A percentile compares a stretch with the other conserved stretches of the same genome.
These are phyloP conservation scores for Archips crataeganus DNA, from an alignment of 2,888 invertebrate genomes.

Conservation along the genomic window DNA sequence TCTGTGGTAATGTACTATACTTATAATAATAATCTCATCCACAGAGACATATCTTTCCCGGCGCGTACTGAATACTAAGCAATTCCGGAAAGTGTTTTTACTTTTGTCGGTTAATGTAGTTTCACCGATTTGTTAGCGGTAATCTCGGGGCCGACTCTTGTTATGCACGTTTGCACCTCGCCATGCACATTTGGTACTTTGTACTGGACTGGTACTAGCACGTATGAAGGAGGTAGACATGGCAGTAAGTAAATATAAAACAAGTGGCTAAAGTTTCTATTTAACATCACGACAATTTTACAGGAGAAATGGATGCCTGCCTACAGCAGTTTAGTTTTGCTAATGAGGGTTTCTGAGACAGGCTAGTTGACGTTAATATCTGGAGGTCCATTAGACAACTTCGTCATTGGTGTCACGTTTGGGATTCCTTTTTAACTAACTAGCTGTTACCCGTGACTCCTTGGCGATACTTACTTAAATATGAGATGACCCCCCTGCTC, in stretches of 20 bases:
- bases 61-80: conserved; percentile 21
- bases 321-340: no score
- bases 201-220: conserved; percentile 14
- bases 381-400: no score
- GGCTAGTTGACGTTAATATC: no score
- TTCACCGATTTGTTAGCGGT: conserved; percentile 38
- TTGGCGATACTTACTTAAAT: no score
- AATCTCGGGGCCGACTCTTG: conserved; percentile 39
- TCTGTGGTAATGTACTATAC: no score
- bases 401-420: no score
- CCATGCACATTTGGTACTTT: conserved; percentile 41
- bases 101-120: conserved; percentile 37
- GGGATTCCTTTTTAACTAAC: no score
- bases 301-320: no score
- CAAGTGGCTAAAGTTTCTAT: neutral
- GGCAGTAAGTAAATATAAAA: neutral
- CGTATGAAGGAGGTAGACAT: conserved; percentile 9
- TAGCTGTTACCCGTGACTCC: no score
- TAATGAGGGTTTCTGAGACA: no score
- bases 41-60: neutral
- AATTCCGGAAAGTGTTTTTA: conserved; percentile 31
- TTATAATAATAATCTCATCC: neutral
- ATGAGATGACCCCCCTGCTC: no score
- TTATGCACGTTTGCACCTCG: conserved; percentile 42
- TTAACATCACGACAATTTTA: neutral